Evolutionary conservation across 2,888 invertebrate species (phyloP).

Genomic region (Phengaris arion): DNA sequence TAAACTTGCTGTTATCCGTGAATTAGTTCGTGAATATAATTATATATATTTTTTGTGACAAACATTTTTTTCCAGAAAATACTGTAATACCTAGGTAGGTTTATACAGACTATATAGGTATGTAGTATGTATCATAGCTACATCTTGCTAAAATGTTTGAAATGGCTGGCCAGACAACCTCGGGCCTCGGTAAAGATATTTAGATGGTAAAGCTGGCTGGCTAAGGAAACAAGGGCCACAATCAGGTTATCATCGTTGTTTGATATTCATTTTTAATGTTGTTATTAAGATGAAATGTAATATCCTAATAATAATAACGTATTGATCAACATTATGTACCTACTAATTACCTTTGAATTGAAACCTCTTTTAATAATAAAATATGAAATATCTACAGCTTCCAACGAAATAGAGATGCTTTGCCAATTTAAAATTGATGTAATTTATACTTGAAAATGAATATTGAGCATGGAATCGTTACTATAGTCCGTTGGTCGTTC

Average conservation of each 20-base stretch:
- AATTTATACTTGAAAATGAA: neutral
- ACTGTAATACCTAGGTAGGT: too few species aligned
- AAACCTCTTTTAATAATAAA: neutral
- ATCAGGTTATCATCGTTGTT: slow-evolving; percentile 2
- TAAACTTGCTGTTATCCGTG: neutral
- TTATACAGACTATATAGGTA: too few species aligned
- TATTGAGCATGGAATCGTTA: too few species aligned
- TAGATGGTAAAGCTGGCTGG: slow-evolving; percentile 10
- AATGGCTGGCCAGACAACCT: neutral
- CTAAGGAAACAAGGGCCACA: neutral
- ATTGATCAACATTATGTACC: neutral
- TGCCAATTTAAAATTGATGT: neutral
- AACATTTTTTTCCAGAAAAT: too few species aligned
- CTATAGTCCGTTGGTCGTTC: too few species aligned
- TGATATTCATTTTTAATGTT: neutral
- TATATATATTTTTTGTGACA: too few species aligned
- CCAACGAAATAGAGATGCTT: neutral
- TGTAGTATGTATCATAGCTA: too few species aligned
- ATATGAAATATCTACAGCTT: neutral
- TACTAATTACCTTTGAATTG: too few species aligned
- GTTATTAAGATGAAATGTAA: slow-evolving; percentile 9
- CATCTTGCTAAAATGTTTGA: neutral
- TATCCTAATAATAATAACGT: neutral
- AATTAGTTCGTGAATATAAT: too few species aligned
- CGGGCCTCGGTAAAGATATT: neutral